A percentile compares a stretch with the other conserved stretches of the same genome.
phyloP scores from a whole-genome alignment of 2,888 invertebrate species.

The Oxyteleia sp. region DNA sequence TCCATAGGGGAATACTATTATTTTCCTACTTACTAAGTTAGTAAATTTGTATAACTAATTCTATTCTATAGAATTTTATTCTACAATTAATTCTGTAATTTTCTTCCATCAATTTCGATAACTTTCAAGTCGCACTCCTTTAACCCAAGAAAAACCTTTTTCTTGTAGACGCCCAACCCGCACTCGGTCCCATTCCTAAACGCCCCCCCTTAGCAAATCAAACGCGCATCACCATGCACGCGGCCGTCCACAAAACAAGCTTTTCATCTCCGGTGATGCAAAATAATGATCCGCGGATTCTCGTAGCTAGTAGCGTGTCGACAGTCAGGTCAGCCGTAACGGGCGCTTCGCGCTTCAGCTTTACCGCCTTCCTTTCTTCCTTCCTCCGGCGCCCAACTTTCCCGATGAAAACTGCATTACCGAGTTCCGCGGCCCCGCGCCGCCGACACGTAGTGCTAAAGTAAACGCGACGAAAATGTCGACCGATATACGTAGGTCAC shows the following conservation, averaged over 20 bases:
- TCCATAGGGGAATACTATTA: too few relatives aligned
- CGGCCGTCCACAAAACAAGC: constrained; percentile 52
- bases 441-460: constrained; percentile 67
- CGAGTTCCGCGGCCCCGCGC: constrained; percentile 78
- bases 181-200: too few relatives aligned
- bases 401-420: constrained; percentile 86
- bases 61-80: too few relatives aligned
- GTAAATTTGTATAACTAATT: too few relatives aligned
- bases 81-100: too few relatives aligned
- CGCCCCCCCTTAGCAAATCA: constrained; percentile 44
- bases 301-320: constrained; percentile 35
- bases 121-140: too few relatives aligned
- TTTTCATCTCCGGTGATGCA: constrained; percentile 63
- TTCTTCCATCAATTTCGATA: too few relatives aligned
- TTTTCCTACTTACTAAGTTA: too few relatives aligned
- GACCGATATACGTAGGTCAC: constrained; percentile 61
- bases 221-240: constrained; percentile 39
- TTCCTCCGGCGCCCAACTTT: constrained; percentile 79
- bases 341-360: constrained; percentile 31
- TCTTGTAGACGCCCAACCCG: too few relatives aligned
- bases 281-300: constrained; percentile 59
- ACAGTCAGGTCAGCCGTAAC: constrained; percentile 57
- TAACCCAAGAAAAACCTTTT: too few relatives aligned
- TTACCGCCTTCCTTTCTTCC: constrained; percentile 45
- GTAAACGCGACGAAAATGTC: constrained; percentile 69